Conservation (phyloP, 2,113 vertebrate species). For the Poecile atricapillus region DNA sequence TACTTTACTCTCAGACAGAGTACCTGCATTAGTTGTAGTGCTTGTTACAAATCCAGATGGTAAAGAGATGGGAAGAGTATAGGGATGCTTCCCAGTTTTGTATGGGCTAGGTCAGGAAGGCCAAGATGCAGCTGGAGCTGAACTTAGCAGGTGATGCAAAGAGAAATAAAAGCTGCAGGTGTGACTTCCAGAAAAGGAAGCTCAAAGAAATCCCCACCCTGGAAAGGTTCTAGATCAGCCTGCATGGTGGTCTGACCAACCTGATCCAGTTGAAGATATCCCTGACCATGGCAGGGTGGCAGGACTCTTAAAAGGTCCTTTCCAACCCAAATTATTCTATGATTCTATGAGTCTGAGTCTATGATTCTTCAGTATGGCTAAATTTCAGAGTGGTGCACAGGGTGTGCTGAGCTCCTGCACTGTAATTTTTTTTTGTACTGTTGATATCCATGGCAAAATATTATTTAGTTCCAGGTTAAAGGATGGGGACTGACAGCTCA, state of each 20-base stretch:
- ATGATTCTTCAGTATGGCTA: not conserved
- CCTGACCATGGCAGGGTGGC: not conserved
- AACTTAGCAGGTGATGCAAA: not conserved
- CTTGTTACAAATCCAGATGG: not conserved
- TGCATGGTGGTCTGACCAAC: not conserved
- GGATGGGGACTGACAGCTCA: not conserved
- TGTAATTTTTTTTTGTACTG: not conserved
- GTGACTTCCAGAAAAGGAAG: not conserved
- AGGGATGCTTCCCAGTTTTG: not conserved
- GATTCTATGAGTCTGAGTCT: not conserved
- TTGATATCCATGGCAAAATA: not conserved
- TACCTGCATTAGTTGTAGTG: not conserved
- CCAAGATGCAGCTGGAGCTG: not conserved
- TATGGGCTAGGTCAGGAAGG: not conserved
- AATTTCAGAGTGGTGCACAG: not conserved
- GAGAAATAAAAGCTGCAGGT: not conserved
- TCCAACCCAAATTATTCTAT: not conserved
- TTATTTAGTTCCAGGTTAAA: not conserved
- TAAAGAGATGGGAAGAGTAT: not conserved
- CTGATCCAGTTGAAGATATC: not conserved
- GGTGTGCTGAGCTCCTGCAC: rapidly evolving
- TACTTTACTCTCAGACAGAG: not conserved
- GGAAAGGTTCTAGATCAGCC: not conserved
- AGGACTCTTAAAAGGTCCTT: not conserved
- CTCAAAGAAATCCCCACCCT: not conserved